Percentiles rank a stretch among this genome's conserved stretches.
Evolutionary conservation across 2,797 vertebrate species (phyloP).

Genomic region (Cephalopachus bancanus): DNA sequence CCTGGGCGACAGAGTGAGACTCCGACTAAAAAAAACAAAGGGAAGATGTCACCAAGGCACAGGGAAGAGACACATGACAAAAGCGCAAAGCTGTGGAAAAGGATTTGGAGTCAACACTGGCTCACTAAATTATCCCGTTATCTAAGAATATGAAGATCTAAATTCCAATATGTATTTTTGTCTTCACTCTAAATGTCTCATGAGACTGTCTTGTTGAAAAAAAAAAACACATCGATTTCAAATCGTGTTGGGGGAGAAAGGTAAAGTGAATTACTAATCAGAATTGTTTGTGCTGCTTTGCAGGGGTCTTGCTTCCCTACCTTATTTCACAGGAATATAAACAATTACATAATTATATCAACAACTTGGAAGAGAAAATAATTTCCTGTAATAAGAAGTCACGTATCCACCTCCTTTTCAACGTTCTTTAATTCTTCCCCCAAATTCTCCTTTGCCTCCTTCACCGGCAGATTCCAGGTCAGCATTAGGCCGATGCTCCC

Average conservation of each 20-base stretch:
- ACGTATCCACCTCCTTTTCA: neutral
- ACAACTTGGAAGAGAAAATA: slow-evolving; percentile 20
- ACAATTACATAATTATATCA: neutral
- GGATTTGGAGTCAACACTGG: neutral
- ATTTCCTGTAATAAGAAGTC: neutral
- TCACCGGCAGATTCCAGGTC: neutral
- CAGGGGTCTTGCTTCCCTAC: neutral
- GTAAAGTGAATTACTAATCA: slow-evolving; percentile 28
- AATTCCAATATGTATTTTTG: neutral
- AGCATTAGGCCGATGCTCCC: neutral
- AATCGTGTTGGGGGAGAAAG: neutral
- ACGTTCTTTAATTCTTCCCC: neutral
- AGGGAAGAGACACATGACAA: neutral
- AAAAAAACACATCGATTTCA: slow-evolving; percentile 47
- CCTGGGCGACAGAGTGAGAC: no score
- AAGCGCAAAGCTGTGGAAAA: neutral
- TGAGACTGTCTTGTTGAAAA: slow-evolving; percentile 15
- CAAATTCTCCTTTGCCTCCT: neutral
- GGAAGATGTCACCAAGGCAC: neutral
- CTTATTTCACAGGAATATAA: neutral
- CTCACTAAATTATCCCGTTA: neutral
- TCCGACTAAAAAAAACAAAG: no score
- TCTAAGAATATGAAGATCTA: slow-evolving; percentile 22
- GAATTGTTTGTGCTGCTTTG: slow-evolving; percentile 12
- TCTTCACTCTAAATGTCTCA: slow-evolving; percentile 12